A percentile compares a stretch with the other conserved stretches of the same genome.
phyloP scores from a whole-genome alignment of 2,888 invertebrate species.

The Himalopsyche japonica region DNA sequence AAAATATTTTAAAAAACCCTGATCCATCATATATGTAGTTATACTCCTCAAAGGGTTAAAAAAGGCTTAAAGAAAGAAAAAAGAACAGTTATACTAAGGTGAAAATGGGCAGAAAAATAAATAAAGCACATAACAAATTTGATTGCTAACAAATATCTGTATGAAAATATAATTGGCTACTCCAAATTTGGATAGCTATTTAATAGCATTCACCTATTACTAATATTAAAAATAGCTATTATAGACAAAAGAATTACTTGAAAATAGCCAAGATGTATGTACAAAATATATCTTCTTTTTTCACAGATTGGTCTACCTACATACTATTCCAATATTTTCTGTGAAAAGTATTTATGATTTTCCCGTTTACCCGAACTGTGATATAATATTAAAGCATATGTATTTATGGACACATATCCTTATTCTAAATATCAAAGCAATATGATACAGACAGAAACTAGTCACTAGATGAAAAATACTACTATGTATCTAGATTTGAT shows the following conservation, averaged over 20 bases:
- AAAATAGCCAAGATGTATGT: neutral
- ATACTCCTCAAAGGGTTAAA: too few relatives aligned
- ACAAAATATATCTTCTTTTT: neutral
- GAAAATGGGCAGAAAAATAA: too few relatives aligned
- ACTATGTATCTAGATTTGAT: neutral
- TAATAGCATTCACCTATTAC: neutral
- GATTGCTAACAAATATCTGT: neutral
- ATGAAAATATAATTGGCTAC: neutral
- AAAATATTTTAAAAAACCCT: too few relatives aligned
- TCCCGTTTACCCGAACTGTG: slow-evolving; percentile 1
- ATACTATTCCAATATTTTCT: neutral
- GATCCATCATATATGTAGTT: too few relatives aligned
- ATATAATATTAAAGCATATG: neutral
- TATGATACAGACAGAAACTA: neutral
- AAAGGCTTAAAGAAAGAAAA: too few relatives aligned
- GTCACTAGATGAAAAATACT: neutral
- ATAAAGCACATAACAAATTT: neutral
- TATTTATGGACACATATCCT: neutral
- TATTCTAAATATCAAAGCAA: neutral
- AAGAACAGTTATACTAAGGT: too few relatives aligned
- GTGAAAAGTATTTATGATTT: neutral
- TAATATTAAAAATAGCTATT: neutral
- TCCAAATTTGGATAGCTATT: neutral
- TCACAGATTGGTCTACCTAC: neutral
- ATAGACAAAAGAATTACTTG: neutral